Evolutionary conservation across 2,888 invertebrate genomes (phyloP), one percentile per base, ranked within the genome.

Genomic region (Dysmachus trigonus): DNA sequence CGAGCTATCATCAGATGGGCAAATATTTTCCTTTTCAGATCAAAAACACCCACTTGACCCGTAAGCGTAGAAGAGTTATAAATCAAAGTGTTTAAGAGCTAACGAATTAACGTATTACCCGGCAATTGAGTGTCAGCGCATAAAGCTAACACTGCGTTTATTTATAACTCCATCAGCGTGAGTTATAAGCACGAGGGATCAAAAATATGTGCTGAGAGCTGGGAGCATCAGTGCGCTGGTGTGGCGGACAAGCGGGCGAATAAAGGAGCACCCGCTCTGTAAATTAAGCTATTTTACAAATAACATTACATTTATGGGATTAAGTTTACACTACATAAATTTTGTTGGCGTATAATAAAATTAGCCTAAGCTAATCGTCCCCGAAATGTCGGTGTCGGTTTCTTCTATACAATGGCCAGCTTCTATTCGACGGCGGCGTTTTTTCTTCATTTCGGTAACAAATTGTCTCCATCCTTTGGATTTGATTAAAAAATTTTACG

Each of bases 281-380:
- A 83, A 83, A 83, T 83, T 83, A 83, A 83, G 83, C 83, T 38
- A 83, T 72, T 83, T 83, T 83, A 86, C 86, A 88, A 89, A 89
- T 89, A 88, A 88, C 88, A 89, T 89, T 89, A 89, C 89, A 89
- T 89, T 90, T 89, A 89, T 90, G 89, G 89, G 89, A 89, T 90
- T 89, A 89, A 90, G 89, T 90, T 90, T 90, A 90, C 90, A 90
- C 89, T 89, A 90, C 90, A 90, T 90, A 90, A 90, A 90, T 90
- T 90, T 89, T 89, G 89, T 89, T 89, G 89, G 89, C 88, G 89
- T 88, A 89, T 89, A 89, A 89, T 89, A 89, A 89, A 89, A 89
- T 83, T 83, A 83, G 83, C 89, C 87, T 74, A 85, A 88, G 88
- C 89, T 90, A 90, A 90, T 90, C 90, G 89, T 89, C 90, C 90